phyloP scores from a whole-genome alignment of 2,888 invertebrate species.

The Carcina quercana region DNA sequence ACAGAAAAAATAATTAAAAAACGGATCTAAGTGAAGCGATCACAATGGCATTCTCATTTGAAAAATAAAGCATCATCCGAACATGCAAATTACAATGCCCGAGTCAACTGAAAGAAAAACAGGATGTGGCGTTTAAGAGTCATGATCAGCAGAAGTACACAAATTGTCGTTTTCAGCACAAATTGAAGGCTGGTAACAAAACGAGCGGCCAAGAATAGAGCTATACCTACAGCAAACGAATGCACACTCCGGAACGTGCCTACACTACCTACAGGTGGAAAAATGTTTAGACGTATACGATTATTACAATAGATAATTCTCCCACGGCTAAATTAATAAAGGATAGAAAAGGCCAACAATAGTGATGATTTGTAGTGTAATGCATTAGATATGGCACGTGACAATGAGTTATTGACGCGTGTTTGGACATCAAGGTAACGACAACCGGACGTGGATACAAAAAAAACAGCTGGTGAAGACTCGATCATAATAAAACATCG shows the following conservation, averaged over 20 bases:
- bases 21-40: no score
- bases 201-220: constrained; percentile 33
- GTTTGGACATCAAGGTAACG: background rate
- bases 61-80: constrained; percentile 23
- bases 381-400: background rate
- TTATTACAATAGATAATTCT: constrained; percentile 8
- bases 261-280: constrained; percentile 19
- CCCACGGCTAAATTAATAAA: constrained; percentile 10
- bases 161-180: constrained; percentile 39
- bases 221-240: no score
- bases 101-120: constrained; percentile 31
- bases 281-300: constrained; percentile 7
- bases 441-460: no score
- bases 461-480: no score
- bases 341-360: constrained; percentile 7
- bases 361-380: background rate
- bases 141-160: constrained; percentile 41
- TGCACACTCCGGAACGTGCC: constrained; percentile 22
- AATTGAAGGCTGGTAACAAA: constrained; percentile 26
- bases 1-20: no score
- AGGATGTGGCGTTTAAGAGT: constrained; percentile 47
- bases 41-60: no score
- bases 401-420: background rate
- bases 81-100: constrained; percentile 24
- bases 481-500: no score